Base-by-base conservation (phyloP, 2,888 invertebrate genomes). In the Campopleginae sp. region DNA sequence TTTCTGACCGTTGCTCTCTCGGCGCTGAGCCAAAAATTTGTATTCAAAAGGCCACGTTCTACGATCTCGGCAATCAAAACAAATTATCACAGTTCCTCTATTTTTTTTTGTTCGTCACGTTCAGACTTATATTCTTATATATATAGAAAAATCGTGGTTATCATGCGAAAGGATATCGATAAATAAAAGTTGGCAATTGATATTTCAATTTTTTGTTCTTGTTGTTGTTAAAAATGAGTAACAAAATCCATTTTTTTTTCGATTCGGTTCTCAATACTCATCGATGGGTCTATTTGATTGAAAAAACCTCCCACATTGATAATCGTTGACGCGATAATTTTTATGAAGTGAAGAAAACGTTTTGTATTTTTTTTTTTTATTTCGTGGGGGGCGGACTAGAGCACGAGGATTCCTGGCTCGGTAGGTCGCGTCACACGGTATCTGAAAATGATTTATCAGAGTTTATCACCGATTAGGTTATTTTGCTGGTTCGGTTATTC, bases 1-100 rank as follows among this genome's bases (percentile, higher is more conserved):
- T 38, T n/a, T 63, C 75, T 72, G 68, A 27, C 51, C 38, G 17
- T n/a, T 23, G 23, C 68, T 46, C 66, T 44, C 46, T 68, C 68
- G 17, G 61, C 58, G 14, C 54, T n/a, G 58, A 66, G 70, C 68
- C 68, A 58, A 58, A 58, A 58, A 58, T 23, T 58, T 58, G 27
- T 58, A 58, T 58, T 58, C 27, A 58, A 58, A 58, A 27, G 27
- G 58, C 58, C 58, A 58, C 58, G 58, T 58, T 27, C 58, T 58
- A 3, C 58, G 58, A 58, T 58, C 58, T 58, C 27, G 58, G 58
- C 58, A 58, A 58, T 58, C 27, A 14, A 58, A 58, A 58, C 58
- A 58, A 27, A 58, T 58, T 58, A 58, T 58, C 58, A 58, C 58
- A 58, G 58, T 58, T 58, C 27, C 33, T 65, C 10, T 33, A 63